phyloP scores from a whole-genome alignment of 2,888 invertebrate species.

The Clostera curtula region DNA sequence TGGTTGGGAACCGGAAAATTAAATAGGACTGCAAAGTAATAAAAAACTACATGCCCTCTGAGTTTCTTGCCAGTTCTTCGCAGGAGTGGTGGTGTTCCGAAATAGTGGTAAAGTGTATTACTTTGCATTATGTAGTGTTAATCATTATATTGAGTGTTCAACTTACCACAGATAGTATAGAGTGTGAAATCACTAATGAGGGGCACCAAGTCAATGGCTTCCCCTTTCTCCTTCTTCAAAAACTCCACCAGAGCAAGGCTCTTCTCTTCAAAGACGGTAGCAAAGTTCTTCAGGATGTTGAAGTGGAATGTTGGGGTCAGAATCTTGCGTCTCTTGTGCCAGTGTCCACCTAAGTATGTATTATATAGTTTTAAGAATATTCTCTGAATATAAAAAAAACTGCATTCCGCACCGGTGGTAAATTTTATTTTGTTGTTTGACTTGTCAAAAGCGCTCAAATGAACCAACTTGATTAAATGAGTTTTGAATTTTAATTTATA shows the following conservation, averaged over 20 bases:
- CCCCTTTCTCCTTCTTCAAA: conserved; percentile 26
- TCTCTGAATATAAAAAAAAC: not conserved
- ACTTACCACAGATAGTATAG: conserved; percentile 79
- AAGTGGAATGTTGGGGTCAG: conserved; percentile 80
- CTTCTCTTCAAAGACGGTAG: conserved; percentile 42
- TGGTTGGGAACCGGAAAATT: too few relatives aligned
- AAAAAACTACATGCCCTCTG: too few relatives aligned
- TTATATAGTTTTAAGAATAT: not conserved
- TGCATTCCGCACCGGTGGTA: too few relatives aligned
- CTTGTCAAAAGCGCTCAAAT: too few relatives aligned
- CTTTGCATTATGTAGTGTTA: too few relatives aligned
- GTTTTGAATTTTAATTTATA: too few relatives aligned
- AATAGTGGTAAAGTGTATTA: too few relatives aligned
- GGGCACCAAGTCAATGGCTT: conserved; percentile 60
- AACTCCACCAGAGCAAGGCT: conserved; percentile 34
- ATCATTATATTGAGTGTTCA: not conserved
- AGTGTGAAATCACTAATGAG: conserved; percentile 74
- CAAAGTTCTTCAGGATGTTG: conserved; percentile 69
- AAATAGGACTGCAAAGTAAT: too few relatives aligned
- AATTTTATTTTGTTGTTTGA: too few relatives aligned
- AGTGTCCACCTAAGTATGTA: conserved; percentile 59
- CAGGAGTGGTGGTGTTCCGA: too few relatives aligned
- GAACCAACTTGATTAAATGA: too few relatives aligned
- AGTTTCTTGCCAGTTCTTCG: too few relatives aligned
- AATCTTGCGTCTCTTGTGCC: conserved; percentile 76